These are phyloP conservation scores for Coptotermes formosanus DNA, from an alignment of 1,140 invertebrate species.

Conservation along the genomic window DNA sequence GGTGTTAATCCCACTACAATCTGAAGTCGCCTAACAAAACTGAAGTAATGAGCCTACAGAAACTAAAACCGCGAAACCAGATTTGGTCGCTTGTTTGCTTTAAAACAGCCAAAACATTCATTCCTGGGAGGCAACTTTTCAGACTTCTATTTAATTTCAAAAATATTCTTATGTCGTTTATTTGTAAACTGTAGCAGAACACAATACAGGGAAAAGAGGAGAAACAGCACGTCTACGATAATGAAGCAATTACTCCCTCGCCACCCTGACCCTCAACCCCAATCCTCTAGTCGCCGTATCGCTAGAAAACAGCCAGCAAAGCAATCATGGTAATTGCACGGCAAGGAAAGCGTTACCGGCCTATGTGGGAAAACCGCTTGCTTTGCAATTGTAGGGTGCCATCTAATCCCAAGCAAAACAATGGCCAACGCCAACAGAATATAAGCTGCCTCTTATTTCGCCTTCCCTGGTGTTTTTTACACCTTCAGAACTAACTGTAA, in stretches of 20 bases:
- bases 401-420: not conserved
- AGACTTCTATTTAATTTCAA: not conserved
- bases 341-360: not conserved
- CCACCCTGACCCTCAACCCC: not conserved
- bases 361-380: slow-evolving; percentile 12
- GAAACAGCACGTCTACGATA: slow-evolving; percentile 1
- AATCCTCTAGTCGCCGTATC: not conserved
- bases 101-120: no score
- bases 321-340: slow-evolving; percentile 28
- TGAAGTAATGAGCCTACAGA: no score
- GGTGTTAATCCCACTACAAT: no score
- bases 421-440: not conserved
- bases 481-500: not conserved
- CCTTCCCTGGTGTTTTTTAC: not conserved
- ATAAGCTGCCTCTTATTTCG: not conserved
- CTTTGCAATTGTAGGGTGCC: not conserved
- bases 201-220: not conserved
- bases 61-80: no score
- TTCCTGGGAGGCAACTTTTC: no score
- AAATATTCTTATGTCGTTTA: not conserved
- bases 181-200: not conserved
- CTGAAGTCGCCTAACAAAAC: no score
- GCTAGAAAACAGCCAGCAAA: slow-evolving; percentile 26
- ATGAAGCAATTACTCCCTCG: slow-evolving; percentile 28
- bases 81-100: no score